Conservation (phyloP, 2,797 vertebrate genomes). For the Microctenopoma stevenorrisi region DNA sequence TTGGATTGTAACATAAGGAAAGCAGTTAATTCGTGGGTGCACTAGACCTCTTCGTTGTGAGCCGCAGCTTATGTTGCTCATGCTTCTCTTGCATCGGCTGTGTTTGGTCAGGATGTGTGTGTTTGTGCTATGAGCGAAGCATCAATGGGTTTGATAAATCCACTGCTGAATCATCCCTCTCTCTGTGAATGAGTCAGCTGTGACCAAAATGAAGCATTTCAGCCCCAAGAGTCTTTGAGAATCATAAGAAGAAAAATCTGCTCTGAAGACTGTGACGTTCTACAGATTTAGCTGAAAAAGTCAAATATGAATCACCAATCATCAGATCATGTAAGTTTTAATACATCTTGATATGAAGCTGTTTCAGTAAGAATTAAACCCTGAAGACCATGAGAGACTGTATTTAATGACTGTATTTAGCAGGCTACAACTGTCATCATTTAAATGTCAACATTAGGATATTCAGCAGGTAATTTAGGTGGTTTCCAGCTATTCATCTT, state of each 20-base stretch:
- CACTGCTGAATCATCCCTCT: slow-evolving; percentile 39
- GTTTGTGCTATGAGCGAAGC: slow-evolving; percentile 51
- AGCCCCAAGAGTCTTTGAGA: slow-evolving; percentile 8
- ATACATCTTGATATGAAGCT: no score
- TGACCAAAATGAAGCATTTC: slow-evolving; percentile 27
- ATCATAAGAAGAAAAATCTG: not conserved
- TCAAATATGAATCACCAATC: no score
- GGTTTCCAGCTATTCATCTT: no score
- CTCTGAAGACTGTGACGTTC: not conserved
- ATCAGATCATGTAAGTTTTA: no score
- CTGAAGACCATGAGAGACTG: no score
- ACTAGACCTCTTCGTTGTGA: slow-evolving; percentile 14
- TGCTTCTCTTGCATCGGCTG: slow-evolving; percentile 23
- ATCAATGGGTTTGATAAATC: slow-evolving; percentile 25
- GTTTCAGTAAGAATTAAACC: no score
- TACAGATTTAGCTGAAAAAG: not conserved
- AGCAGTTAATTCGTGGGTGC: slow-evolving; percentile 12
- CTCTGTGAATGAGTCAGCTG: slow-evolving; percentile 46
- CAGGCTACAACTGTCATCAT: no score
- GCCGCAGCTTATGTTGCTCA: slow-evolving; percentile 47
- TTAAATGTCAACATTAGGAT: not conserved
- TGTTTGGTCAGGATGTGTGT: slow-evolving; percentile 26
- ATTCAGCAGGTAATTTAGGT: no score
- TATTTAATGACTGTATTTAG: no score
- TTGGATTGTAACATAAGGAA: slow-evolving; percentile 18